Conservation (phyloP, 2,113 vertebrate species). For the Bostrychus sinensis region DNA sequence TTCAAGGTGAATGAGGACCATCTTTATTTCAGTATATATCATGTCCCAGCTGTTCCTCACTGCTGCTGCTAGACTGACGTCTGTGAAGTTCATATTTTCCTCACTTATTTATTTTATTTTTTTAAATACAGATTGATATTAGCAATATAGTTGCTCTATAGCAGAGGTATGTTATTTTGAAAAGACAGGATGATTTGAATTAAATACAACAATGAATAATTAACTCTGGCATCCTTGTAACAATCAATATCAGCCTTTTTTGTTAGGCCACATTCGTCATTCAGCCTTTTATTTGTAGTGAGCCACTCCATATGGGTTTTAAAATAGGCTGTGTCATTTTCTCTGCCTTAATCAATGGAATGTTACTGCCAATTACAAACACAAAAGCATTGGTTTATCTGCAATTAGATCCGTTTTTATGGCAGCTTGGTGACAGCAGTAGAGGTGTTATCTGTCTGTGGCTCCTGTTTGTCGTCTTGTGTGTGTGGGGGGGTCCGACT, state of each 20-base stretch:
- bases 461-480: conserved; percentile 37
- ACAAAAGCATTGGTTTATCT: conserved; percentile 48
- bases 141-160: neutral
- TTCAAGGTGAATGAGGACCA: conserved; percentile 71
- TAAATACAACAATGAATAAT: conserved; percentile 24
- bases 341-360: conserved; percentile 36
- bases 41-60: conserved; percentile 60
- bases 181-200: neutral
- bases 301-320: conserved; percentile 26
- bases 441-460: conserved; percentile 33
- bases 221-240: neutral
- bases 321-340: conserved; percentile 39
- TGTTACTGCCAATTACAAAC: conserved; percentile 34
- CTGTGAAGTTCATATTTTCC: too few species aligned
- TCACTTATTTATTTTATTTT: too few species aligned
- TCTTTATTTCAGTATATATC: conserved; percentile 63
- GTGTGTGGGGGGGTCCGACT: conserved; percentile 18
- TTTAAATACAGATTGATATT: neutral
- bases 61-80: conserved; percentile 2
- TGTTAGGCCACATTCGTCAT: conserved; percentile 32
- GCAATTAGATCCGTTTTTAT: conserved; percentile 48
- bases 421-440: conserved; percentile 31
- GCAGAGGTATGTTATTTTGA: neutral
- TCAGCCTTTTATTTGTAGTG: conserved; percentile 29
- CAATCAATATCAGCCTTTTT: conserved; percentile 26